Percentiles rank a stretch among this genome's conserved stretches.
Conservation (phyloP, 2,888 invertebrate species). For the Hofmannophila pseudospretella region DNA sequence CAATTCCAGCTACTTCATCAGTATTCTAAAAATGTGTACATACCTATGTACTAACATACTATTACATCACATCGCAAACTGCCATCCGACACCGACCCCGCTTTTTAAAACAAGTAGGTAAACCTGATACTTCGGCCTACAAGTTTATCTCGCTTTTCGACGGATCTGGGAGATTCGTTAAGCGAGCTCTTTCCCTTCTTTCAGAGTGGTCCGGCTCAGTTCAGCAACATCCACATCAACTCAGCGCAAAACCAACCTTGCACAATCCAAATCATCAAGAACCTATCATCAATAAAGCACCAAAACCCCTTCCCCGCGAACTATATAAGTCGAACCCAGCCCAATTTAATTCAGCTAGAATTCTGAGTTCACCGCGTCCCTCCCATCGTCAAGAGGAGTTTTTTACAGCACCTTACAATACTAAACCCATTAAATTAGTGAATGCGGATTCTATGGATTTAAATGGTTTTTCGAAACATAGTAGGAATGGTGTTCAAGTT, state of each 20-base stretch:
- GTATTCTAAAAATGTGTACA: too few relatives aligned
- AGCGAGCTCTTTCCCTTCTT: conserved; percentile 51
- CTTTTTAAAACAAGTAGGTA: too few relatives aligned
- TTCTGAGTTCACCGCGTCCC: conserved; percentile 17
- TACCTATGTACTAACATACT: too few relatives aligned
- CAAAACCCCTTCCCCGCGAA: conserved; percentile 23
- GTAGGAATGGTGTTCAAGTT: conserved; percentile 6
- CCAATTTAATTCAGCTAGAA: conserved; percentile 16
- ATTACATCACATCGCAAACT: too few relatives aligned
- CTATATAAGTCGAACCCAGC: conserved; percentile 20
- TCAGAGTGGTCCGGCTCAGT: conserved; percentile 41
- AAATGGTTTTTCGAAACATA: conserved; percentile 21
- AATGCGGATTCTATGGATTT: conserved; percentile 27
- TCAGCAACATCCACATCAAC: conserved; percentile 25
- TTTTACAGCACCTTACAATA: background rate
- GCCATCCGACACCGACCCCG: too few relatives aligned
- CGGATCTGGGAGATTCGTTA: conserved; percentile 47
- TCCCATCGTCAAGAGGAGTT: background rate
- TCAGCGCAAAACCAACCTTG: conserved; percentile 30
- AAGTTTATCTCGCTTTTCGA: conserved; percentile 23
- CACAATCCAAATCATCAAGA: conserved; percentile 26
- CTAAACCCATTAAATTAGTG: conserved; percentile 15
- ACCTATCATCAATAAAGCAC: conserved; percentile 23
- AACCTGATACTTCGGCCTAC: too few relatives aligned
- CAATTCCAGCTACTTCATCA: too few relatives aligned